Percentiles rank a stretch among this genome's conserved stretches.
Evolutionary conservation across 2,113 vertebrate species (phyloP).

Genomic region (Lepisosteus osseus): DNA sequence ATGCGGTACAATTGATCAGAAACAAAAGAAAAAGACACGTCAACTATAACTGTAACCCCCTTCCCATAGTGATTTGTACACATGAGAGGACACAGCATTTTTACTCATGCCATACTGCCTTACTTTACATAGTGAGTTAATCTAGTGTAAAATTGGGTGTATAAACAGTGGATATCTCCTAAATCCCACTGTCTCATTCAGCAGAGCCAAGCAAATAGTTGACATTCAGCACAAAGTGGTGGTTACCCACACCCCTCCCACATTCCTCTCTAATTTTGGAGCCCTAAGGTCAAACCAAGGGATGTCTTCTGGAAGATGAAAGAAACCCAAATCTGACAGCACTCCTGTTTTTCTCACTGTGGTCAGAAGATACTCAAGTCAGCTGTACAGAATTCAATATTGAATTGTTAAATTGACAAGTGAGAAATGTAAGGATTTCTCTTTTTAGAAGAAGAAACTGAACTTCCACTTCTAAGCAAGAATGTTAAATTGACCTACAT

Average conservation of each 20-base stretch:
- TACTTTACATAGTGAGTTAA: slow-evolving; percentile 1
- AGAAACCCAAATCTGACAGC: no score
- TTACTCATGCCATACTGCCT: not conserved
- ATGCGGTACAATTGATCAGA: not conserved
- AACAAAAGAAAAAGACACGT: not conserved
- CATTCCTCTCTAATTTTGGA: not conserved
- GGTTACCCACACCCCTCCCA: not conserved
- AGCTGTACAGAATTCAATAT: no score
- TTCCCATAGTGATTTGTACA: not conserved
- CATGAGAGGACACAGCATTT: not conserved
- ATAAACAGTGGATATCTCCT: slow-evolving; percentile 6
- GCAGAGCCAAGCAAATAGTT: not conserved
- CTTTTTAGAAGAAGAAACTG: no score
- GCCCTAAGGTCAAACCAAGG: not conserved
- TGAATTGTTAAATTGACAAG: no score
- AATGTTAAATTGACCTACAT: no score
- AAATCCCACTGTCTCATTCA: slow-evolving; percentile 7
- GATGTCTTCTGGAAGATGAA: not conserved
- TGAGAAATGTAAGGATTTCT: no score
- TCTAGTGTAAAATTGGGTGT: not conserved
- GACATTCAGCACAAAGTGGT: not conserved
- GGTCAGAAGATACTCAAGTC: no score
- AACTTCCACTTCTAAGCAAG: no score
- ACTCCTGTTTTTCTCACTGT: no score
- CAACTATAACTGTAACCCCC: not conserved